Evolutionary conservation across 2,113 vertebrate genomes (phyloP).

Genomic region (Tupaia tana): DNA sequence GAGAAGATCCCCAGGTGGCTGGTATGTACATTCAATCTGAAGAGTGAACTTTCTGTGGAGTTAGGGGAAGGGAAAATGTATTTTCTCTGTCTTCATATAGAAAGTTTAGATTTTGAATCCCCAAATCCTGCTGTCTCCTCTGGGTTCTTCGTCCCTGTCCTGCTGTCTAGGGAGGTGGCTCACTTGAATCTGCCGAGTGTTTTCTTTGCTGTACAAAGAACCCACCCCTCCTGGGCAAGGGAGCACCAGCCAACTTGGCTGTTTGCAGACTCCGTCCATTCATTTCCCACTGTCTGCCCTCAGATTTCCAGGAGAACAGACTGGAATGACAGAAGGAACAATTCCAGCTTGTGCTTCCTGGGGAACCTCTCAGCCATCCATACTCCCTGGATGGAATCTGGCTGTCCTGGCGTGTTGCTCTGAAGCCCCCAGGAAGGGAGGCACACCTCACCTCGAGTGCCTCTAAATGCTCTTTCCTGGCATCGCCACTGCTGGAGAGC

Average conservation of each 20-base stretch:
- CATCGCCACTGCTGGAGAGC: neutral
- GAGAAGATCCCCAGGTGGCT: neutral
- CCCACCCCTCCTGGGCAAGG: neutral
- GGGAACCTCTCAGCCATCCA: neutral
- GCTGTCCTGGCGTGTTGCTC: neutral
- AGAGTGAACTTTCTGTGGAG: neutral
- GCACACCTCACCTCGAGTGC: neutral
- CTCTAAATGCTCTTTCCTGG: neutral
- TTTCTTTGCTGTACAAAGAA: neutral
- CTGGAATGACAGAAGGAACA: neutral
- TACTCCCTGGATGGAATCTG: neutral
- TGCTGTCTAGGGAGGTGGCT: neutral
- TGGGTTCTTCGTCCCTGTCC: neutral
- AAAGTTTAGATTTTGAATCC: neutral
- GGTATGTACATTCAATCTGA: neutral
- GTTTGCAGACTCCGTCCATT: neutral
- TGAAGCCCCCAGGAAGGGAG: neutral
- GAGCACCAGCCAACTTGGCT: neutral
- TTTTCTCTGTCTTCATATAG: neutral
- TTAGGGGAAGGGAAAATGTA: neutral
- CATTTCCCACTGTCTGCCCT: neutral
- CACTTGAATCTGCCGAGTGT: neutral
- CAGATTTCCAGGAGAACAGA: neutral
- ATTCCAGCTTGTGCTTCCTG: neutral
- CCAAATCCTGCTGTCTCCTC: neutral